Evolutionary conservation across 2,888 invertebrate genomes (phyloP).

Genomic region (Molorchus minor): DNA sequence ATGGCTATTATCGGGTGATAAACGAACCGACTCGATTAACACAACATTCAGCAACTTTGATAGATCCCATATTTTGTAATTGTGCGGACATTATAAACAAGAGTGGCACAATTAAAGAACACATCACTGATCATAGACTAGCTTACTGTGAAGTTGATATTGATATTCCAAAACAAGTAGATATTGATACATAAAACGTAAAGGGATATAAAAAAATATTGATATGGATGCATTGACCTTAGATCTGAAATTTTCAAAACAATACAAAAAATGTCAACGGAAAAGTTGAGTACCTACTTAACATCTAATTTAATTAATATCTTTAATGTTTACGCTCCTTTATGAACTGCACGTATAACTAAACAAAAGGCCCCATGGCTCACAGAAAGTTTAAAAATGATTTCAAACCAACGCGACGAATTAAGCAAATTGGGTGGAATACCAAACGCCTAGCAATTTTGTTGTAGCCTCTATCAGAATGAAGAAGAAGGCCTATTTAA

Average conservation of each 20-base stretch:
- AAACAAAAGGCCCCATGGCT: slow-evolving; percentile 13
- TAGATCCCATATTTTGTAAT: too few relatives aligned
- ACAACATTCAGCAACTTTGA: too few relatives aligned
- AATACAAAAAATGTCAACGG: not conserved
- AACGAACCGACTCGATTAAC: too few relatives aligned
- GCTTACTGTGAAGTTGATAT: too few relatives aligned
- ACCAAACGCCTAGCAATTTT: slow-evolving; percentile 7
- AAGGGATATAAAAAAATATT: too few relatives aligned
- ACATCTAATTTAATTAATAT: not conserved
- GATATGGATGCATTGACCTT: too few relatives aligned
- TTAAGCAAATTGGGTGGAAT: not conserved
- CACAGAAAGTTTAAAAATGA: slow-evolving; percentile 1
- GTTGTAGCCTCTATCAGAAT: not conserved
- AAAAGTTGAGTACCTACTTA: not conserved
- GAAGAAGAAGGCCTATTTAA: not conserved
- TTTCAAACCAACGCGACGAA: not conserved
- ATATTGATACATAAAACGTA: too few relatives aligned
- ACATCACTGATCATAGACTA: too few relatives aligned
- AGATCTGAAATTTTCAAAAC: not conserved
- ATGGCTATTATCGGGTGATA: too few relatives aligned
- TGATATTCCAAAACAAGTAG: too few relatives aligned
- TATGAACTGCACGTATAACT: slow-evolving; percentile 1
- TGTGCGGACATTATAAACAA: too few relatives aligned
- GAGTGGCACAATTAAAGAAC: too few relatives aligned
- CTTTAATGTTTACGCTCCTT: not conserved